Conservation (phyloP, 2,113 vertebrate species). For the Brachyhypopomus occidentalis region DNA sequence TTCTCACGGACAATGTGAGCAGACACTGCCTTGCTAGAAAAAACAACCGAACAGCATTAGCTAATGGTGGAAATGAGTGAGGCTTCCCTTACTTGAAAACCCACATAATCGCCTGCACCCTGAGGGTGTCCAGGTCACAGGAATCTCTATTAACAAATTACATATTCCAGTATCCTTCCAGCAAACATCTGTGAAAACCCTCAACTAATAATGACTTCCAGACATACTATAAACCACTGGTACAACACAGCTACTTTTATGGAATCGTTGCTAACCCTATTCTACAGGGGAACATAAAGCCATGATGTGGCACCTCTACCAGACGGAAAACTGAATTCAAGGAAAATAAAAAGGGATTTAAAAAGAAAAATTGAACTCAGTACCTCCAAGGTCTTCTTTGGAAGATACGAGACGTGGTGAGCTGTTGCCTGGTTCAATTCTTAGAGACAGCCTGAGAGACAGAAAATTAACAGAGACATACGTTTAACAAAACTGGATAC, state of each 20-base stretch:
- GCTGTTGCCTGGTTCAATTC: slow-evolving; percentile 87
- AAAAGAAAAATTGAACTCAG: neutral
- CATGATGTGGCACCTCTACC: neutral
- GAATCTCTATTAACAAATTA: neutral
- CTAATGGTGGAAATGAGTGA: too few species aligned
- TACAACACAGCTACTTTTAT: neutral
- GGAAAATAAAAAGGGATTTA: neutral
- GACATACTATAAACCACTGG: slow-evolving; percentile 9
- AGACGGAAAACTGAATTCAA: neutral
- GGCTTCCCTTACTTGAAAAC: too few species aligned
- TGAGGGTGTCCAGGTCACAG: neutral
- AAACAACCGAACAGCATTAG: neutral
- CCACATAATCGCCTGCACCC: neutral
- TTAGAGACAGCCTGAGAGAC: slow-evolving; percentile 81
- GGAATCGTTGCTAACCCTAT: neutral
- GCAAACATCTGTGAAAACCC: slow-evolving; percentile 32
- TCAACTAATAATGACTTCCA: slow-evolving; percentile 18
- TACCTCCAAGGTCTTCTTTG: slow-evolving; percentile 89
- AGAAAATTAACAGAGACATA: neutral
- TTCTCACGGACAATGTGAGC: neutral
- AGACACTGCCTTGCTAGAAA: neutral
- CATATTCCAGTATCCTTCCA: slow-evolving; percentile 16
- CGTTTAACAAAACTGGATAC: neutral
- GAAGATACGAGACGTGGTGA: slow-evolving; percentile 86
- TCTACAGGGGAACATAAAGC: neutral